These are phyloP conservation scores for Belonocnema kinseyi DNA, from an alignment of 1,140 invertebrate genomes.

Conservation along the genomic window DNA sequence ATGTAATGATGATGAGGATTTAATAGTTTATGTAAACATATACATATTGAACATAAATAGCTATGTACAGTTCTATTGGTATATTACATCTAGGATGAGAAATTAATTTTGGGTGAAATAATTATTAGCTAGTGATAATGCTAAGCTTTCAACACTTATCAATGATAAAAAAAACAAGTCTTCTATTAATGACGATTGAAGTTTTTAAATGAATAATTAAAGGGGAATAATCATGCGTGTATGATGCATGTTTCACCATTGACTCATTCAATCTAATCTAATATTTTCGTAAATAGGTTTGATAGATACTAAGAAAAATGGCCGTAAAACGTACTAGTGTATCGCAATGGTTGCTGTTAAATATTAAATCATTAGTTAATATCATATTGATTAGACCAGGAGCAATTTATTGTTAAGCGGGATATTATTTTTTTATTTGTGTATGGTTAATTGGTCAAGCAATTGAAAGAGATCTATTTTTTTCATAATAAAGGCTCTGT, in stretches of 20 bases:
- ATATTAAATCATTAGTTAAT: conserved; percentile 25
- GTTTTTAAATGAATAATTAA: not conserved
- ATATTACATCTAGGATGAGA: not conserved
- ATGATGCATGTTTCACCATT: conserved; percentile 24
- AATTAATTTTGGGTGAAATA: too few relatives aligned
- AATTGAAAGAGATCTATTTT: too few relatives aligned
- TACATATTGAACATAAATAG: not conserved
- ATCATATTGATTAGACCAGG: not conserved
- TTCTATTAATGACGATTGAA: not conserved
- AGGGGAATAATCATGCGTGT: conserved; percentile 15
- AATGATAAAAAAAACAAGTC: not conserved
- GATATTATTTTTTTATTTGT: too few relatives aligned
- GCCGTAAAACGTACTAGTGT: conserved; percentile 28
- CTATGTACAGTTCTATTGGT: not conserved
- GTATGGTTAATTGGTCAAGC: too few relatives aligned
- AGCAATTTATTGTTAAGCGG: not conserved
- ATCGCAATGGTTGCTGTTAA: conserved; percentile 28
- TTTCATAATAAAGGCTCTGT: too few relatives aligned
- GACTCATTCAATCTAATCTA: conserved; percentile 31
- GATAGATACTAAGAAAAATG: conserved; percentile 17
- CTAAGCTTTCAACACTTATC: not conserved
- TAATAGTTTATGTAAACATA: too few relatives aligned
- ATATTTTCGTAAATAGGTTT: not conserved
- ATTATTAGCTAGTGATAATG: too few relatives aligned
- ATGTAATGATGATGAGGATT: too few relatives aligned